Evolutionary conservation across 2,797 vertebrate genomes (phyloP).

Genomic region (Coilia nasus): DNA sequence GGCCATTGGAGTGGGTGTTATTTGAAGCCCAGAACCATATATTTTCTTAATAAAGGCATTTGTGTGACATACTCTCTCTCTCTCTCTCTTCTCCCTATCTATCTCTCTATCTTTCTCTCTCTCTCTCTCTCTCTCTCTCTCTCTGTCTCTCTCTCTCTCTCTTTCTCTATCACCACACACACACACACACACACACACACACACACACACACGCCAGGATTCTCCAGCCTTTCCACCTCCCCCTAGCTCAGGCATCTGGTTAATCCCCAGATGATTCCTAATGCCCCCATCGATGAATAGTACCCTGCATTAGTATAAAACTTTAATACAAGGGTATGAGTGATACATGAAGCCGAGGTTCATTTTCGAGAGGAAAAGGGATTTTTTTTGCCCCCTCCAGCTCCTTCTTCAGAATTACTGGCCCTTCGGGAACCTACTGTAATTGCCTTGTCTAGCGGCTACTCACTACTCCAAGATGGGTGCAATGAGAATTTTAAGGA

Average conservation of each 20-base stretch:
- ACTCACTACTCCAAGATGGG: slow-evolving; percentile 56
- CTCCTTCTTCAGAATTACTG: neutral
- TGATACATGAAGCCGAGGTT: slow-evolving; percentile 49
- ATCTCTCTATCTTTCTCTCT: too few species aligned
- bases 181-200: too few species aligned
- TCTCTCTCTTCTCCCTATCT: too few species aligned
- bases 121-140: too few species aligned
- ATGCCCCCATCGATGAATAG: slow-evolving; percentile 53
- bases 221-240: too few species aligned
- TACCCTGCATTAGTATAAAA: slow-evolving; percentile 62
- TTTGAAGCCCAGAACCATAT: slow-evolving; percentile 43
- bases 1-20: slow-evolving; percentile 41
- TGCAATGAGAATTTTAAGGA: slow-evolving; percentile 52
- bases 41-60: neutral
- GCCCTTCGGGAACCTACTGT: neutral
- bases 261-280: slow-evolving; percentile 10
- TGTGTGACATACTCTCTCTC: neutral
- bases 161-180: too few species aligned
- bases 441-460: slow-evolving; percentile 3
- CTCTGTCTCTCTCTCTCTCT: too few species aligned
- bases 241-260: neutral
- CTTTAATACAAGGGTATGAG: slow-evolving; percentile 58
- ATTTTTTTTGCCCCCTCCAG: slow-evolving; percentile 39
- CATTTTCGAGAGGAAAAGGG: neutral
- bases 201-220: too few species aligned